Percentiles rank a stretch among this genome's conserved stretches.
These are phyloP conservation scores for Triplophysa siluroides DNA, from an alignment of 2,113 vertebrate genomes.

Conservation along the genomic window DNA sequence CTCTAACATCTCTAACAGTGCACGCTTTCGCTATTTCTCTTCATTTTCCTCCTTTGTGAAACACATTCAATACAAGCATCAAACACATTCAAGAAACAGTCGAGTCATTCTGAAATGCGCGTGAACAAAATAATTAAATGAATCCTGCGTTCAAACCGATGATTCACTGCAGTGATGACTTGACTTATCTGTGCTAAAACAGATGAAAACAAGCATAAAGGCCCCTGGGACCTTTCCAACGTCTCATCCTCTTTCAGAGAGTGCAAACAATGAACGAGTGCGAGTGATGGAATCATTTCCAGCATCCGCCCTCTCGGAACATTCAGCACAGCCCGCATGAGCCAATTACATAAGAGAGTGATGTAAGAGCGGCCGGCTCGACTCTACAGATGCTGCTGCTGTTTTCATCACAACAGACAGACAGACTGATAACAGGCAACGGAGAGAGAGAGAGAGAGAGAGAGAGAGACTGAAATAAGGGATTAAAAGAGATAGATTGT, in stretches of 20 bases:
- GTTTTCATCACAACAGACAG: slow-evolving; percentile 9
- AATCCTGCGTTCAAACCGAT: neutral
- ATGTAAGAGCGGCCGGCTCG: slow-evolving; percentile 15
- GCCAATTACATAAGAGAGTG: slow-evolving; percentile 40
- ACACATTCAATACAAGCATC: neutral
- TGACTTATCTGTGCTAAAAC: neutral
- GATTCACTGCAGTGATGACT: neutral
- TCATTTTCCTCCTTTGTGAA: neutral
- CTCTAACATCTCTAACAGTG: neutral
- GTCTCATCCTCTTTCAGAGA: neutral
- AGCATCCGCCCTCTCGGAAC: neutral
- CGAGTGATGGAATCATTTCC: slow-evolving; percentile 18
- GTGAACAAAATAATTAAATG: neutral
- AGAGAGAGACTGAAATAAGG: slow-evolving; percentile 5
- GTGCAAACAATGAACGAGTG: neutral
- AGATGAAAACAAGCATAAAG: neutral
- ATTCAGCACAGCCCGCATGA: slow-evolving; percentile 18
- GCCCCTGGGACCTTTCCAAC: neutral
- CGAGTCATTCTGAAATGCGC: neutral
- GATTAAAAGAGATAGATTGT: slow-evolving; percentile 19
- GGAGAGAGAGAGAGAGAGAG: neutral
- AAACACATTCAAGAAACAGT: neutral
- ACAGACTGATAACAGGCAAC: slow-evolving; percentile 2
- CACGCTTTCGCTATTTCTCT: neutral
- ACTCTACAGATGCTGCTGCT: neutral